Conservation (phyloP, 2,888 invertebrate genomes). For the Leptinotarsa rubiginosa region DNA sequence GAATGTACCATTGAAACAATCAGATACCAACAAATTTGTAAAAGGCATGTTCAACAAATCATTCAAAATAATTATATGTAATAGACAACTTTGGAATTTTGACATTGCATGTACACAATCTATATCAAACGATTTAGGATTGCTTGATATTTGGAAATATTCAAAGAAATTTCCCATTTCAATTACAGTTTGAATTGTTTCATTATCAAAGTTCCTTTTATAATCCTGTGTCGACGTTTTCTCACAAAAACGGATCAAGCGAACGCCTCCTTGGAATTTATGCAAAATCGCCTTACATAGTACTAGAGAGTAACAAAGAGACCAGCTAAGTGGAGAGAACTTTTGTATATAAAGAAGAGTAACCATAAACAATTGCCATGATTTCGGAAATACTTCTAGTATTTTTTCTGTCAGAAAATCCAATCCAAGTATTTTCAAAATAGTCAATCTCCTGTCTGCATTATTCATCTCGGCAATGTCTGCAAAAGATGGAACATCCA, state of each 20-base stretch:
- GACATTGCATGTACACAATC: not conserved
- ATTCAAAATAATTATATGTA: not conserved
- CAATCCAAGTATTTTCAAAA: not conserved
- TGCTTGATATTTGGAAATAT: not conserved
- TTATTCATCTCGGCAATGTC: not conserved
- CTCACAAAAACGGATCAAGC: not conserved
- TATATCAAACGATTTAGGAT: not conserved
- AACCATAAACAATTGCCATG: not conserved
- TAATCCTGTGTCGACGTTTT: not conserved
- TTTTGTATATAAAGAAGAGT: not conserved
- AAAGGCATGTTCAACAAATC: constrained; percentile 8
- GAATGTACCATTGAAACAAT: constrained; percentile 12
- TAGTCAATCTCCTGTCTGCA: not conserved
- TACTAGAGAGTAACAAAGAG: not conserved
- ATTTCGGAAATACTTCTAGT: not conserved
- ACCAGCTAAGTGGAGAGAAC: not conserved
- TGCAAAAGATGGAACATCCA: not conserved
- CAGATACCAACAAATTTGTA: not conserved
- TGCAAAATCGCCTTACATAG: not conserved
- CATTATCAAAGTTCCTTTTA: not conserved
- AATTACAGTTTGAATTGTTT: not conserved
- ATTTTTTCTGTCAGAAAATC: not conserved
- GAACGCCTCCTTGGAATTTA: not conserved
- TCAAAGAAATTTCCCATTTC: not conserved
- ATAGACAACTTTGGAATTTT: constrained; percentile 6